phyloP scores from a whole-genome alignment of 1,140 invertebrate genomes.

The Chrysopa pallens region DNA sequence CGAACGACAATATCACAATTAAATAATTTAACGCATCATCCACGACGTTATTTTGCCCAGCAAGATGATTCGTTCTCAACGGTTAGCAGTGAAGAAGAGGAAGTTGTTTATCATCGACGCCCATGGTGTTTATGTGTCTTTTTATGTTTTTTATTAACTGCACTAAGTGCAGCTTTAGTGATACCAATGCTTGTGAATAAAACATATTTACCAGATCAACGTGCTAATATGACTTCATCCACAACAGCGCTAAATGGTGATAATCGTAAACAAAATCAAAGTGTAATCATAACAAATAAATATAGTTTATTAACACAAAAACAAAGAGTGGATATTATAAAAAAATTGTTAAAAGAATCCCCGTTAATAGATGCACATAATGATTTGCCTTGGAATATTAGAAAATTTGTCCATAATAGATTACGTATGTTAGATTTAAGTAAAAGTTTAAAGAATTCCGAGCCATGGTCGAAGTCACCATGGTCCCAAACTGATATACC shows the following conservation, averaged over 20 bases:
- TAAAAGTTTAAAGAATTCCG: conserved; percentile 47
- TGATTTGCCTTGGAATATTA: conserved; percentile 71
- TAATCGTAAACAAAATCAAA: background rate
- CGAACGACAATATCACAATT: background rate
- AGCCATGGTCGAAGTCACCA: conserved; percentile 60
- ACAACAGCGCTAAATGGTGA: background rate
- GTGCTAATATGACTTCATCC: background rate
- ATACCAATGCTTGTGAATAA: conserved; percentile 14
- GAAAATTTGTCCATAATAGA: conserved; percentile 66
- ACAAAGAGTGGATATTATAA: background rate
- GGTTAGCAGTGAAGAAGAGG: conserved; percentile 12
- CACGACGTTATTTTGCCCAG: background rate
- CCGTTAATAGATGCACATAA: conserved; percentile 63
- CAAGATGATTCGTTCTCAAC: conserved; percentile 12
- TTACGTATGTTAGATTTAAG: conserved; percentile 62
- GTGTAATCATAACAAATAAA: background rate
- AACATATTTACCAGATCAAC: background rate
- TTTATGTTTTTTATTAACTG: conserved; percentile 17
- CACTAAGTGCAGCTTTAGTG: conserved; percentile 15
- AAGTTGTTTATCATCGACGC: conserved; percentile 9
- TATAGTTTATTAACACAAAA: background rate
- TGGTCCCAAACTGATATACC: conserved; percentile 84
- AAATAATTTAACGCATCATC: background rate
- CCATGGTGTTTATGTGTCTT: conserved; percentile 19
- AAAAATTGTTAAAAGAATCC: conserved; percentile 33